phyloP scores from a whole-genome alignment of 2,113 vertebrate species.

The Gorsachius goisagi region DNA sequence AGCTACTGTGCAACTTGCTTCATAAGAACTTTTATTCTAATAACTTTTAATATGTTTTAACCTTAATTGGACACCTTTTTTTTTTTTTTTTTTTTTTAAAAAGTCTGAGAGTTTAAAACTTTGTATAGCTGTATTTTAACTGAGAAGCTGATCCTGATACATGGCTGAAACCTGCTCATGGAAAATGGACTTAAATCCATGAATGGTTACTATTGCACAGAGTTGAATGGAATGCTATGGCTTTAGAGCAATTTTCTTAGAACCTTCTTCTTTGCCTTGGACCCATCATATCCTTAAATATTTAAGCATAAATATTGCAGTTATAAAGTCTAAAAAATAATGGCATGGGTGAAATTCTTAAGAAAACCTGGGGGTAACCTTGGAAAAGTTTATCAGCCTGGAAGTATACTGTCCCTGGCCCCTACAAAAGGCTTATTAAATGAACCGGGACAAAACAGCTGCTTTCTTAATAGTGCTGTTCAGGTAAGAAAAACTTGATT shows the following conservation, averaged over 20 bases:
- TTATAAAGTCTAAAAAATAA: constrained; percentile 66
- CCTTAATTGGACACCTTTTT: neutral
- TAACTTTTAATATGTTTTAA: neutral
- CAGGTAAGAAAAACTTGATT: constrained; percentile 79
- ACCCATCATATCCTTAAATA: constrained; percentile 20
- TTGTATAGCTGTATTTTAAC: neutral
- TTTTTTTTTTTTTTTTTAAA: neutral
- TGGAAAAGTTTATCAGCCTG: constrained; percentile 91
- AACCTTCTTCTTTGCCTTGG: constrained; percentile 40
- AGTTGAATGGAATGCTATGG: neutral
- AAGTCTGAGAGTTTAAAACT: neutral
- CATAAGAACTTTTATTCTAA: neutral
- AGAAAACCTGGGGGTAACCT: constrained; percentile 90
- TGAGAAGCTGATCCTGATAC: neutral
- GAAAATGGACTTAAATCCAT: neutral
- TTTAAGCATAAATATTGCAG: neutral
- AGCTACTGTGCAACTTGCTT: neutral
- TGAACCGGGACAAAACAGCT: constrained; percentile 97
- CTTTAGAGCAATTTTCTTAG: neutral
- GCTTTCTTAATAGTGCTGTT: constrained; percentile 98
- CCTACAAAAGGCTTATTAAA: constrained; percentile 96
- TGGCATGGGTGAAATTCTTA: constrained; percentile 96
- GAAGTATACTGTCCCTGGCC: constrained; percentile 93
- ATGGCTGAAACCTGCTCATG: neutral
- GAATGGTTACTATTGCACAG: neutral